Evolutionary conservation across 2,113 vertebrate genomes (phyloP), one percentile per base, ranked within the genome.

Genomic region (Paraplagusia blochii): DNA sequence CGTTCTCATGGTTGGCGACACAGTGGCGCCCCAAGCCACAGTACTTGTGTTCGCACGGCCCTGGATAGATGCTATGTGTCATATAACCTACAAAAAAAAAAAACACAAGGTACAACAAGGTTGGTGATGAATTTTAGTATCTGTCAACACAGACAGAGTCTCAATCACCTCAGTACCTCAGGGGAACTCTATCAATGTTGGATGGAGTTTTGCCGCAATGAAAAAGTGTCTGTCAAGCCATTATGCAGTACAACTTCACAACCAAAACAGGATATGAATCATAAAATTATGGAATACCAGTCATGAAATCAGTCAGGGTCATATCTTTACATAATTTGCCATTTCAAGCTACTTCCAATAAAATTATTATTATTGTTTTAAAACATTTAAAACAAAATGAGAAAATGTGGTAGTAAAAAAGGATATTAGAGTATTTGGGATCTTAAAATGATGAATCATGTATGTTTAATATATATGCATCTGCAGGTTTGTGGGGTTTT

Each of bases 21-120:
- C 97, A 99, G 67, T 92, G 95, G 49, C 93, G 92, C 8, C 97
- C 97, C 84, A 98, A 76, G 34, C 95, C 95, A 15, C 97, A 99
- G 80, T 95, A 99, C 74, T 94, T 97, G 68, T 95, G 96, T 68
- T 95, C 92, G 43, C 97, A 99, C 0, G 93, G 90, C 56, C 81
- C 86, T 0, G 86, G 79, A 39, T 64, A 65, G 14, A 59, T 82
- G 53, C 69, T 83, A 18, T 89, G 92, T 58, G 70, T 88, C 47
- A 85, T 33, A 44, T 89, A 85, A 0, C 89, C 96, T 95, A 73
- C 11, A 16, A 45, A 68, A 35, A 54, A 61, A 67, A 16, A 19
- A 1, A 42, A 8, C 0, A n/a, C 34, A 13, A 47, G 14, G 35
- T 29, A 18, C 11, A 44, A 9, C 18, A 59, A 14, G 22, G 22